A percentile compares a stretch with the other conserved stretches of the same genome.
phyloP scores from a whole-genome alignment of 2,888 invertebrate genomes.

The Cryptosula pallasiana region DNA sequence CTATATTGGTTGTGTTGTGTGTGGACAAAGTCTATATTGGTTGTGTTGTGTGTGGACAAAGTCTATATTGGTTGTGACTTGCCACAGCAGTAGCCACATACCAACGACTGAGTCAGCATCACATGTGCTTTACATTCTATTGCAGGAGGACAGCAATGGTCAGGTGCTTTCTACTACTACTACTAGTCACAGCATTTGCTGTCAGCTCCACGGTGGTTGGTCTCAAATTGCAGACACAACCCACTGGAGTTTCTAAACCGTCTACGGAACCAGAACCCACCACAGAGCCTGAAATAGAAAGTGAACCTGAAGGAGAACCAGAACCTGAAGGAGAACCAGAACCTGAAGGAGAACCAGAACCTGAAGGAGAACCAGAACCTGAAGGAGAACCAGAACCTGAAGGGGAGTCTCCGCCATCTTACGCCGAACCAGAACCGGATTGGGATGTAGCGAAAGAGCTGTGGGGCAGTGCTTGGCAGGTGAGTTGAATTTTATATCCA shows the following conservation, averaged over 20 bases:
- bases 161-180: no score
- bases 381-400: constrained; percentile 19
- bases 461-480: constrained; percentile 61
- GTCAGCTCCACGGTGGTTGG: neutral
- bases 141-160: no score
- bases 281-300: constrained; percentile 23
- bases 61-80: no score
- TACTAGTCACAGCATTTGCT: neutral
- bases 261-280: constrained; percentile 27
- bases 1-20: no score
- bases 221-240: neutral
- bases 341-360: constrained; percentile 27
- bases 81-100: no score
- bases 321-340: constrained; percentile 45
- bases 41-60: no score
- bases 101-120: no score
- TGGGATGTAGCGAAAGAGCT: constrained; percentile 37
- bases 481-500: no score
- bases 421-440: constrained; percentile 45
- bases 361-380: constrained; percentile 25
- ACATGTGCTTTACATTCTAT: no score
- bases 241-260: neutral
- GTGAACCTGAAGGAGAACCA: constrained; percentile 22
- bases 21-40: no score
- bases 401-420: constrained; percentile 22